Evolutionary conservation across 2,888 invertebrate genomes (phyloP).

Genomic region (Tipula lateralis): DNA sequence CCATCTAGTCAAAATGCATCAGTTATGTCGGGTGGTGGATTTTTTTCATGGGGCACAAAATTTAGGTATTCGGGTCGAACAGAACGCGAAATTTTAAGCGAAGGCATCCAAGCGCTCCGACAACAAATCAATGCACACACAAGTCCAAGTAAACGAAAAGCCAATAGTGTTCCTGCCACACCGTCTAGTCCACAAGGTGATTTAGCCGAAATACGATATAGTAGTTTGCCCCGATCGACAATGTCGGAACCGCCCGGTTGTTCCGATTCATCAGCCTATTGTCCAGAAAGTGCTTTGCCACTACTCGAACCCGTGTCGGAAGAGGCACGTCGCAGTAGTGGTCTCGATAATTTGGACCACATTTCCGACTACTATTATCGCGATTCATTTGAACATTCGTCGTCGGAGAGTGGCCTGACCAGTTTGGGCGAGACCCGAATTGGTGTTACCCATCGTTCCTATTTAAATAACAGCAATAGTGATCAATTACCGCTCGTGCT

Average conservation of each 20-base stretch:
- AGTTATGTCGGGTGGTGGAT: constrained; percentile 82
- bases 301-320: constrained; percentile 65
- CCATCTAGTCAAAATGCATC: constrained; percentile 83
- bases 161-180: constrained; percentile 81
- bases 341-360: constrained; percentile 46
- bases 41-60: constrained; percentile 92
- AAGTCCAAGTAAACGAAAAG: constrained; percentile 62
- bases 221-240: constrained; percentile 78
- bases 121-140: constrained; percentile 59
- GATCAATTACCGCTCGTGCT: constrained; percentile 29
- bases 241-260: constrained; percentile 66
- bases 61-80: constrained; percentile 90
- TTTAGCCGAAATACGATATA: constrained; percentile 60
- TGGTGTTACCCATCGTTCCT: constrained; percentile 37
- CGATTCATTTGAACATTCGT: constrained; percentile 74
- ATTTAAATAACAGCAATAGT: constrained; percentile 30
- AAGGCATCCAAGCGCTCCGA: constrained; percentile 63
- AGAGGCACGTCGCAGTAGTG: constrained; percentile 50
- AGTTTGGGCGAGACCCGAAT: constrained; percentile 39
- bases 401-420: constrained; percentile 66
- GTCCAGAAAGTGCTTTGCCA: constrained; percentile 55
- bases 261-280: constrained; percentile 53
- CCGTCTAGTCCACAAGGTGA: constrained; percentile 69
- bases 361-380: constrained; percentile 65
- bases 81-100: constrained; percentile 84